Percentiles rank a stretch among this genome's conserved stretches.
phyloP scores from a whole-genome alignment of 2,888 invertebrate species.

The Acanthosepion lycidas region DNA sequence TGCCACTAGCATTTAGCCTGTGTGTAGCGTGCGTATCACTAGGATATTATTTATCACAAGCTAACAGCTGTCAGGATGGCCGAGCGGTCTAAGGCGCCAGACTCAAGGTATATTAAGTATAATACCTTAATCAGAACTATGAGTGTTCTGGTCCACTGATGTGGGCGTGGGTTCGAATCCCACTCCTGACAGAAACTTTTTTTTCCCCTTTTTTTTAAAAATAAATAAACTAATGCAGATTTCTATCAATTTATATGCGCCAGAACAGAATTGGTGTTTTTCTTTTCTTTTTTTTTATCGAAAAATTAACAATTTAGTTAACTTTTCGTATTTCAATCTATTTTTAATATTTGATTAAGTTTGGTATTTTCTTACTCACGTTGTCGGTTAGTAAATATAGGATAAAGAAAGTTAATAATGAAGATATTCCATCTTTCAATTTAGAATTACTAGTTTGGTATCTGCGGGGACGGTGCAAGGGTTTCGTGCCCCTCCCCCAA shows the following conservation, averaged over 20 bases:
- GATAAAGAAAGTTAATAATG: no score
- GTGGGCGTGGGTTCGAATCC: constrained; percentile 41
- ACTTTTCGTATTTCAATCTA: no score
- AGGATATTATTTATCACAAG: background rate
- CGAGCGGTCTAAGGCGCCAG: constrained; percentile 2
- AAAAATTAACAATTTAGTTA: no score
- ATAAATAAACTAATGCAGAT: background rate
- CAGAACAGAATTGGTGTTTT: background rate
- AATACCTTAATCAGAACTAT: background rate
- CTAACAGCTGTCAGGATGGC: background rate
- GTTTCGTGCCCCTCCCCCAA: no score
- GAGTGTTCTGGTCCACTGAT: constrained; percentile 38
- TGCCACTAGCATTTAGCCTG: background rate
- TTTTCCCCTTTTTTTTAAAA: background rate
- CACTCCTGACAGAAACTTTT: constrained; percentile 24
- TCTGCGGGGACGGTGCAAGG: no score
- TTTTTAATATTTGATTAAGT: no score
- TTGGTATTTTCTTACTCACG: no score
- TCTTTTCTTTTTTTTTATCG: background rate
- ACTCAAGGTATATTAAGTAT: background rate
- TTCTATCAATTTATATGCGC: background rate
- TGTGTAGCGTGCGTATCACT: background rate
- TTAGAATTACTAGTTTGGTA: no score
- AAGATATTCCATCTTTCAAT: no score
- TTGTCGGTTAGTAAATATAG: no score